These are phyloP conservation scores for Hirudinaria manillensis DNA, from an alignment of 2,888 invertebrate species.

Conservation along the genomic window DNA sequence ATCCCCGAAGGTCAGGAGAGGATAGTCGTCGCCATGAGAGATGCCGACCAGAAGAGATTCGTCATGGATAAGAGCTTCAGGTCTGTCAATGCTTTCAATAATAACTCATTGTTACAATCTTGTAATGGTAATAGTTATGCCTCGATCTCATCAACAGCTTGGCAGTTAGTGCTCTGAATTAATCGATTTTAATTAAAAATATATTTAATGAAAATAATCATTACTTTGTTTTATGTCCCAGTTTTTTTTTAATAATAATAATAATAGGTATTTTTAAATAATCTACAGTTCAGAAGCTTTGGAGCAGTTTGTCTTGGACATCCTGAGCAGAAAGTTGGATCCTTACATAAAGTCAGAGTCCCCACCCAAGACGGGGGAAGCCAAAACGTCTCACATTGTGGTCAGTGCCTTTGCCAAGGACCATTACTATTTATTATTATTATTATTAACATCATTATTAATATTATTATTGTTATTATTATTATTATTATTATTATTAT, in stretches of 20 bases:
- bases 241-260: no score
- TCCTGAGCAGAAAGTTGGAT: slow-evolving; percentile 22
- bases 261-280: neutral
- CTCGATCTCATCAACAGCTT: neutral
- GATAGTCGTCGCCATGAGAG: slow-evolving; percentile 26
- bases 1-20: slow-evolving; percentile 10
- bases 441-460: neutral
- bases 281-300: slow-evolving; percentile 22
- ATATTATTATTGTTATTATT: neutral
- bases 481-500: neutral
- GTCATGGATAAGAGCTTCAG: slow-evolving; percentile 17
- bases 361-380: slow-evolving; percentile 5
- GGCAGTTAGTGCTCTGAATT: neutral
- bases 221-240: no score
- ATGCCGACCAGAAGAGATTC: slow-evolving; percentile 16
- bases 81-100: neutral
- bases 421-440: neutral
- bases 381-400: neutral
- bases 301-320: slow-evolving; percentile 22
- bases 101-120: neutral
- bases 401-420: neutral
- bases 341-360: slow-evolving; percentile 27
- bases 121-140: neutral
- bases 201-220: neutral
- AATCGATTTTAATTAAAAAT: neutral